These are phyloP conservation scores for Myiozetetes cayanensis DNA, from an alignment of 2,113 vertebrate genomes.

Conservation along the genomic window DNA sequence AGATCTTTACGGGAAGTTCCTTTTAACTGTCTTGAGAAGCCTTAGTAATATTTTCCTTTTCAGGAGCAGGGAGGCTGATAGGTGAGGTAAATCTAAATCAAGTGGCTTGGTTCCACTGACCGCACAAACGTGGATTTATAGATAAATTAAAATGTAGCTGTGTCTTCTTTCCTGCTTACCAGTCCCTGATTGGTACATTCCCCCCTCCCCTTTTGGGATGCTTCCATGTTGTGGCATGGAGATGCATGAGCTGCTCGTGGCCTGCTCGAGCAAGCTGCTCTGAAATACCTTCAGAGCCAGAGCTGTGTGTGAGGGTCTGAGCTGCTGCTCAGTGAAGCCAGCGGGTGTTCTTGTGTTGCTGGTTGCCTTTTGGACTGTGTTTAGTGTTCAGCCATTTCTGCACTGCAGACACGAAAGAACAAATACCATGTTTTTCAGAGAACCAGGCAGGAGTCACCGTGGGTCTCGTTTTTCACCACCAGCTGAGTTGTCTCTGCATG, in stretches of 20 bases:
- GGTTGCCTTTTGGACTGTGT: not conserved
- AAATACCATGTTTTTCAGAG: not conserved
- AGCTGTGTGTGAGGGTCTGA: not conserved
- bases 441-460: rapidly evolving
- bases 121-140: not conserved
- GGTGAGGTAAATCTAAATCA: not conserved
- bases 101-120: not conserved
- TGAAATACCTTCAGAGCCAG: not conserved
- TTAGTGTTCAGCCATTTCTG: not conserved
- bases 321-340: not conserved
- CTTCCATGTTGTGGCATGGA: not conserved
- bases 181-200: not conserved
- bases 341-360: rapidly evolving
- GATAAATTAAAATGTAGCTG: not conserved
- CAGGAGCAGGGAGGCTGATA: not conserved
- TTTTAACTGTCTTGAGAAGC: not conserved
- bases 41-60: not conserved
- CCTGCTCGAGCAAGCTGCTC: not conserved
- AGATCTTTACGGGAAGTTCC: not conserved
- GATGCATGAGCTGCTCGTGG: not conserved
- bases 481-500: not conserved
- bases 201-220: not conserved
- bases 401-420: not conserved
- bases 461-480: not conserved
- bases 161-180: not conserved